Percentiles rank a stretch among this genome's conserved stretches.
Evolutionary conservation across 1,140 invertebrate species (phyloP).

Genomic region (Macrobrachium nipponense): DNA sequence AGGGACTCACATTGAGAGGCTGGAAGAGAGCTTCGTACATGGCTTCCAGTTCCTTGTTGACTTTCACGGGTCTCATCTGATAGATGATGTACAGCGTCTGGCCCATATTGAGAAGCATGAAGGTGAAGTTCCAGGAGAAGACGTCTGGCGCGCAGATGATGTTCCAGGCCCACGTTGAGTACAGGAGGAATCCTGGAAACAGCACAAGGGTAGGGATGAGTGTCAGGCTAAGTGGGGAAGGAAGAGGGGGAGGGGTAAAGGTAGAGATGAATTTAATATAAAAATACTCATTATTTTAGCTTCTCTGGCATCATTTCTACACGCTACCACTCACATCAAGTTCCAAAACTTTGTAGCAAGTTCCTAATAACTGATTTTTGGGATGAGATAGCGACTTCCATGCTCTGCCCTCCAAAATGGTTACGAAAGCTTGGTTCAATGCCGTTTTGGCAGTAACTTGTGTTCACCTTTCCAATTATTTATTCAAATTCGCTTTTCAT

Average conservation of each 20-base stretch:
- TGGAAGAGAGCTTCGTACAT: conserved; percentile 85
- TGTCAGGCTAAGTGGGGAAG: neutral
- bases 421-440: too few species aligned
- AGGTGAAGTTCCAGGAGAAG: conserved; percentile 90
- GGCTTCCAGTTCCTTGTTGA: conserved; percentile 86
- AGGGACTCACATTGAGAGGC: conserved; percentile 80
- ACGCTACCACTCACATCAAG: too few species aligned
- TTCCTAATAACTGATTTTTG: too few species aligned
- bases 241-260: neutral
- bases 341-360: too few species aligned
- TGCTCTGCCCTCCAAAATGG: too few species aligned
- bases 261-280: neutral
- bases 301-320: too few species aligned
- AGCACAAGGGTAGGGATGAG: neutral
- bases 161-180: conserved; percentile 90
- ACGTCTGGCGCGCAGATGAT: conserved; percentile 89
- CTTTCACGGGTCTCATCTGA: conserved; percentile 85
- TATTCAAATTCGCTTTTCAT: too few species aligned
- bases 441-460: too few species aligned
- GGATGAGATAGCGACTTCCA: too few species aligned
- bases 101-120: conserved; percentile 84
- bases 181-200: conserved; percentile 80
- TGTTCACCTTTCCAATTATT: too few species aligned
- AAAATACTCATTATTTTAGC: neutral
- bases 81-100: conserved; percentile 85